Base-by-base conservation (phyloP, 1,140 invertebrate genomes). In the Drosophila pandora region DNA sequence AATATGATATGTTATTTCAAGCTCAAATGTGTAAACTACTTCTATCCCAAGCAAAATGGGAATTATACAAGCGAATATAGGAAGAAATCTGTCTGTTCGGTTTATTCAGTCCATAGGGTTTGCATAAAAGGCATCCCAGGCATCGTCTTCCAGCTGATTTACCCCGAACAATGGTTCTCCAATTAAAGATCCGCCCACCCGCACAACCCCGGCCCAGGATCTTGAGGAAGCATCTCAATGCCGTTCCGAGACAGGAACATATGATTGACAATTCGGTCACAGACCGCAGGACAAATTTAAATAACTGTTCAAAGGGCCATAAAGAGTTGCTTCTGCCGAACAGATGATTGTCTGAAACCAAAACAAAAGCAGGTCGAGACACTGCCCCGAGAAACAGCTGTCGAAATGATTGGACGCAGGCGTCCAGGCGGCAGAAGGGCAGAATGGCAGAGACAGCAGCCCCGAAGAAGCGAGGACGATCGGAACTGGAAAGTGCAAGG, bases 201-300 rank as follows among this genome's bases (percentile, higher is more conserved):
- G 49, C 56, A 75, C 55, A 61, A 64, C 77, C 71, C 55, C 61
- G 47, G 58, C 60, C 60, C 45, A 1, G 30, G 50, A 62, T 59
- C 68, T 55, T 28, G 23, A 37, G 37, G 56, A 53, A 60, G 47
- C 56, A 62, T 79, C 75, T 79, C 61, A 67, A 69, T 70, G 62
- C 48, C 50, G 34, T 68, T 68, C 60, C 52, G 48, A 47, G 59
- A 71, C 71, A 63, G 61, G 67, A 88, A 83, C 83, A 88, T 76
- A 83, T 88, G 83, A 88, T 83, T 79, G 83, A 88, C 83, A 85
- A 79, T 63, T 60, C 70, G 67, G 57, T 59, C 58, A 62, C 34
- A 34, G 81, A 83, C 83, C 84, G 72, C 84, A 88, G 77, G 64
- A 76, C 79, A 88, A 73, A 88, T 88, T 88, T 79, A 83, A 88